These are phyloP conservation scores for Gyps fulvus DNA, from an alignment of 2,113 vertebrate species.

Conservation along the genomic window DNA sequence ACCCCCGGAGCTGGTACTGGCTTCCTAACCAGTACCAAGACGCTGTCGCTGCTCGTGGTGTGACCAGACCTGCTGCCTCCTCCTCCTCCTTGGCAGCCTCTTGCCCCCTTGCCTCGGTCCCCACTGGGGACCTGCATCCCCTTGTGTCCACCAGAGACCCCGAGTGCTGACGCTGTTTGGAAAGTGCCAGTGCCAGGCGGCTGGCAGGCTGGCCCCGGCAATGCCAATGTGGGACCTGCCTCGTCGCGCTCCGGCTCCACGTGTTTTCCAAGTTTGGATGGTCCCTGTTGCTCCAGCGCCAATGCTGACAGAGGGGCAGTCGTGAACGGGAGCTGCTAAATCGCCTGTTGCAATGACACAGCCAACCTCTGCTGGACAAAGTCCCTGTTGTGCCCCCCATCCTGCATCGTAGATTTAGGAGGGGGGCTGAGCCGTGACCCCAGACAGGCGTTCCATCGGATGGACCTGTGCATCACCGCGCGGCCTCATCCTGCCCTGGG, in stretches of 20 bases:
- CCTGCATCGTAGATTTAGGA: neutral
- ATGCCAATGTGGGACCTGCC: rapidly evolving
- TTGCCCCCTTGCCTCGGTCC: rapidly evolving
- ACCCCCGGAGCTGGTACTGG: rapidly evolving
- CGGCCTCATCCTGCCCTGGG: neutral
- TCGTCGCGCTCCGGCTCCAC: rapidly evolving
- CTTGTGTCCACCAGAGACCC: neutral
- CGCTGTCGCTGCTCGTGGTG: rapidly evolving
- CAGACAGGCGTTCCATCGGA: neutral
- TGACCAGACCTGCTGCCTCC: neutral
- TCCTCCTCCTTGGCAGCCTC: neutral
- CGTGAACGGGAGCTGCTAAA: neutral
- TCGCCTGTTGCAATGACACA: rapidly evolving
- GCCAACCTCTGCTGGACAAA: rapidly evolving
- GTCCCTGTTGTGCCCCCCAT: rapidly evolving
- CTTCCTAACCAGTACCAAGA: neutral
- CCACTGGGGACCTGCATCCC: neutral
- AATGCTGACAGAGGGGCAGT: neutral
- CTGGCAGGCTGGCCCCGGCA: neutral
- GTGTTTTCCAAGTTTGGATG: rapidly evolving
- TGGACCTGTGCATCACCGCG: rapidly evolving
- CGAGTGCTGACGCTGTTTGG: neutral
- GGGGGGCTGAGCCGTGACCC: rapidly evolving
- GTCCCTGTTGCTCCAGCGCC: neutral
- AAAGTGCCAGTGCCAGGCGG: neutral